Conservation (phyloP, 1,140 invertebrate species). For the Chelonus insularis region DNA sequence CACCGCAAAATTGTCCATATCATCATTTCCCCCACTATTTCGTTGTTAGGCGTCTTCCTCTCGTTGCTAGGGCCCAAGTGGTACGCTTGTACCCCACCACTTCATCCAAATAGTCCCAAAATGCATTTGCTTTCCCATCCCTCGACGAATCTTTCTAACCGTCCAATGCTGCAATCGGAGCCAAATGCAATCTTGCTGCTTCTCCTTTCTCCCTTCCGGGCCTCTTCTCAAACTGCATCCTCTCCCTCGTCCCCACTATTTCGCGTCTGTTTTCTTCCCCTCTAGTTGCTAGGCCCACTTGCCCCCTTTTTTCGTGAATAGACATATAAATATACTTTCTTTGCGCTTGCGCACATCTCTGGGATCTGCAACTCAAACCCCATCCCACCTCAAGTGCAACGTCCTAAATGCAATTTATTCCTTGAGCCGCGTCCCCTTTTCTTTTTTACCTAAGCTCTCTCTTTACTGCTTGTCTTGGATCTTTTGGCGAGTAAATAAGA, state of each 20-base stretch:
- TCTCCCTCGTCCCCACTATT: not conserved
- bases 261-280: constrained; percentile 21
- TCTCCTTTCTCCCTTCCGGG: constrained; percentile 5
- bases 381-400: constrained; percentile 44
- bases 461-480: too few relatives aligned
- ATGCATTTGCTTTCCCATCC: constrained; percentile 43
- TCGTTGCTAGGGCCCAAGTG: constrained; percentile 50
- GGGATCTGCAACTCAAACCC: constrained; percentile 3
- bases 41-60: constrained; percentile 56
- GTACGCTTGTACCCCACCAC: constrained; percentile 8
- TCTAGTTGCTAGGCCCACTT: constrained; percentile 58
- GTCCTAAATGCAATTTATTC: constrained; percentile 57
- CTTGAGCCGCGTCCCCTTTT: constrained; percentile 42
- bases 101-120: constrained; percentile 54
- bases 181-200: constrained; percentile 12
- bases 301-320: constrained; percentile 44
- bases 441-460: constrained; percentile 37
- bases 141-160: constrained; percentile 38
- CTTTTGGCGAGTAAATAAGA: too few relatives aligned
- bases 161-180: constrained; percentile 34
- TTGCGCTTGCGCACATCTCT: not conserved
- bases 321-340: constrained; percentile 28
- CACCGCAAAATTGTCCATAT: constrained; percentile 26
- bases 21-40: constrained; percentile 13
- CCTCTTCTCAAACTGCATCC: not conserved